Base-by-base conservation (phyloP, 30 jellyfish, hydroid and myxozoan genomes). In the Hydra vulgaris region DNA sequence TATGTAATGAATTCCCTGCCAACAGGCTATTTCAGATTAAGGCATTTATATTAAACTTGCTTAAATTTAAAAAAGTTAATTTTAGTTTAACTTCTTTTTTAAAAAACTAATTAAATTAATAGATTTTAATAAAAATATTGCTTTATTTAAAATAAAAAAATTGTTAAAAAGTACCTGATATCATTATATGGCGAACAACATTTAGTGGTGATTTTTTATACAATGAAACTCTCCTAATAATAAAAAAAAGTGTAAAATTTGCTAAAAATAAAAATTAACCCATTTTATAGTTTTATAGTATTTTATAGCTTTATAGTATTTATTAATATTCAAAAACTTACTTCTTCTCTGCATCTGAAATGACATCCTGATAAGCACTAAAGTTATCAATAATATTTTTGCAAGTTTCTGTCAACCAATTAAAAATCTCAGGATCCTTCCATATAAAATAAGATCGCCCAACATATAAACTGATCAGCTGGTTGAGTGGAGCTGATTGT, bases 381-480 rank as follows among this genome's bases (percentile, higher is more conserved):
- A 54, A 26, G 54, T 78, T 78, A 26, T 83, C 85, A 15, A 90
- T 75, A 53, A 87, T 82, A 22, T 74, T n/a, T 54, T 66, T 70
- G 27, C 95, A 86, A 54, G 84, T 77, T 5, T 67, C 79, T 20
- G 85, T 91, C 70, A 90, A 70, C 97, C 97, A 90, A 26, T 90
- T 88, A 54, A 90, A 81, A 53, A 94, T 95, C 85, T 94, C 96
- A 27, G 96, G 95, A 53, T 52, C 84, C 74, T 94, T 94, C 99
- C 99, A 94, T 19, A 94, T 53, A 4, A 89, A 82, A 53, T 27
- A 71, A 74, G 78, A 78, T 23, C 99, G 72, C 18, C 96, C 96
- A 27, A 85, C 94, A 68, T 77, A 94, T 78, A 94, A 68, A 8
- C 88, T 70, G 23, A 78, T 71, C n/a, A 94, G 79, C 25, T 80